Percentiles rank a stretch among this genome's conserved stretches.
These are phyloP conservation scores for Coleophora flavipennella DNA, from an alignment of 2,888 invertebrate genomes.

Conservation along the genomic window DNA sequence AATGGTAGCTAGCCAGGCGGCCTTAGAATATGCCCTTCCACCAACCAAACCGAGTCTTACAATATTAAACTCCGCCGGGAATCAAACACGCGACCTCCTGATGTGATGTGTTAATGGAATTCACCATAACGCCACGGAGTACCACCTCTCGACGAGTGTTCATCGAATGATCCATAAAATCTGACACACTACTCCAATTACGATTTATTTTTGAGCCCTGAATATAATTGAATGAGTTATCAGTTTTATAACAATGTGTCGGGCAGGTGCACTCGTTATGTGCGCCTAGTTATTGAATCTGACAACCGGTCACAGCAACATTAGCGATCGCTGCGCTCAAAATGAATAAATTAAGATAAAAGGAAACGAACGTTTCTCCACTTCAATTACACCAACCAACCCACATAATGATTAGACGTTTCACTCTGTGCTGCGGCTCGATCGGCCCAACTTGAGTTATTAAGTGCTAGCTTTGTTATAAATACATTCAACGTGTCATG, in stretches of 20 bases:
- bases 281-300: constrained; percentile 52
- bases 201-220: not conserved
- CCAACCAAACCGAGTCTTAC: too few species aligned
- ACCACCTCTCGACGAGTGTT: constrained; percentile 14
- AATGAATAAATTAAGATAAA: constrained; percentile 71
- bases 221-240: constrained; percentile 1
- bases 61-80: too few species aligned
- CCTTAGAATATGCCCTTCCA: too few species aligned
- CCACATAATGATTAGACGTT: constrained; percentile 69
- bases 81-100: too few species aligned
- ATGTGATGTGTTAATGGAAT: too few species aligned
- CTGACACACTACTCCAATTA: constrained; percentile 11
- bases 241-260: constrained; percentile 14
- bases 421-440: constrained; percentile 49
- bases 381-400: constrained; percentile 63
- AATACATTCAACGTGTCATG: constrained; percentile 62
- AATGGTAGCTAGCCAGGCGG: too few species aligned
- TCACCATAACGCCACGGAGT: too few species aligned
- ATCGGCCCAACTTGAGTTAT: constrained; percentile 54
- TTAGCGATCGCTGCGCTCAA: constrained; percentile 49
- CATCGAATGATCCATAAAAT: constrained; percentile 18
- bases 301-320: constrained; percentile 67
- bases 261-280: constrained; percentile 5
- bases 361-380: constrained; percentile 51
- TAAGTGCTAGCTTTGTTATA: constrained; percentile 67